Evolutionary conservation across 2,888 invertebrate species (phyloP), one percentile per base, ranked within the genome.

Genomic region (Nymphalis c-album): DNA sequence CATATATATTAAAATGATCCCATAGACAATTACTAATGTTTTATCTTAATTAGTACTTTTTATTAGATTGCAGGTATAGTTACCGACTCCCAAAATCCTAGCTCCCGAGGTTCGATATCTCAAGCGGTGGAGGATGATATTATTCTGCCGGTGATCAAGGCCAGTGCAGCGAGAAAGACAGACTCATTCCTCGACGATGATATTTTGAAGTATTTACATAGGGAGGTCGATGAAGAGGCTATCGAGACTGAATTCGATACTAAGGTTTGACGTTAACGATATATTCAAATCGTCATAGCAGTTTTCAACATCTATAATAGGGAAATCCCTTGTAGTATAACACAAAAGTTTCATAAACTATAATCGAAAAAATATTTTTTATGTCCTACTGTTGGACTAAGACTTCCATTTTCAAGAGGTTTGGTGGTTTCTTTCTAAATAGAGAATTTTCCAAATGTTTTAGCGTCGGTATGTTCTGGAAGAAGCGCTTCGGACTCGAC

Each of bases 171-270:
- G 1, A 80, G 75, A 71, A 87, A 86, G 73, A 84, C 84, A 0
- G 88, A 89, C 73, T 92, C 92, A 0, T 92, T 93, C 80, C 90
- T 96, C 1, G 93, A 94, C 60, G 87, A 93, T 3, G 94, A 95
- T 1, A 93, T 95, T 70, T 82, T 96, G 47, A 94, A 94, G 79
- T 94, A 94, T 73, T 80, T 96, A 60, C 93, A 95, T 62, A 85
- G 95, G 68, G 95, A 95, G 80, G 91, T 96, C 18, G 94, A 95
- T 74, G 93, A 94, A 67, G 95, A 95, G 69, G 93, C 94, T 13
- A 94, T 96, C 45, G 95, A 96, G 73, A 94, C 93, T 31, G 96
- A 96, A 80, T 95, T 96, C 80, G 94, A 95, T 79, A 79, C 88
- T 2, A 95, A 95, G 91, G 95, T 63, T 61, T 40, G 40, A 40